These are phyloP conservation scores for Oncorhynchus masou DNA, from an alignment of 2,113 vertebrate genomes.

Conservation along the genomic window DNA sequence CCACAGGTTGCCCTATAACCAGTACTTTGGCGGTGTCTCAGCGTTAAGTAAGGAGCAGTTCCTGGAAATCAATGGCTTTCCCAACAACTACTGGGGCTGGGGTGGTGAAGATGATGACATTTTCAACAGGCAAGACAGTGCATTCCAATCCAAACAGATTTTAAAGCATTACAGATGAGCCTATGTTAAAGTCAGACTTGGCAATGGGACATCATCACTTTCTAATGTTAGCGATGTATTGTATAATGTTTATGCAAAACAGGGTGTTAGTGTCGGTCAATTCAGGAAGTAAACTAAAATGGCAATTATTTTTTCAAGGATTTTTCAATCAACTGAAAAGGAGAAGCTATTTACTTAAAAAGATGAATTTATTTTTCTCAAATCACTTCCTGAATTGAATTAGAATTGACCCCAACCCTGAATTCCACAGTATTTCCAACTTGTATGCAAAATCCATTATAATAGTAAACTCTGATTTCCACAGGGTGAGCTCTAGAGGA, in stretches of 20 bases:
- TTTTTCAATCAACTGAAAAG: no score
- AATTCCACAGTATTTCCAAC: no score
- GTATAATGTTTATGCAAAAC: no score
- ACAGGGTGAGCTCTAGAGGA: conserved; percentile 75
- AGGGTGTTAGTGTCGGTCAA: no score
- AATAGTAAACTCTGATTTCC: background rate
- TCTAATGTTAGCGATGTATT: no score
- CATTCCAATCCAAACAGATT: background rate
- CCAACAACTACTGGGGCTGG: conserved; percentile 89
- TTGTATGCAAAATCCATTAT: background rate
- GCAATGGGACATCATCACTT: background rate
- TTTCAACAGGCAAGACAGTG: conserved; percentile 76
- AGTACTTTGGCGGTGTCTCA: conserved; percentile 83
- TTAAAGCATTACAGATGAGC: background rate
- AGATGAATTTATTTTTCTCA: no score
- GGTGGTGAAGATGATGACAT: conserved; percentile 88
- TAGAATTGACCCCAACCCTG: no score
- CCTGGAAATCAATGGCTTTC: conserved; percentile 82
- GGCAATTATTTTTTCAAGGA: no score
- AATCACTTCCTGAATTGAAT: no score
- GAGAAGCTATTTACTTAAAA: no score
- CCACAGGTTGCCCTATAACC: conserved; percentile 77
- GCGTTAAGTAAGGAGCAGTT: conserved; percentile 83
- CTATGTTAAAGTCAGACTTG: background rate
- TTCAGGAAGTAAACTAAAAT: no score